Evolutionary conservation across 1,140 invertebrate genomes (phyloP).

Genomic region (Nasonia giraulti): DNA sequence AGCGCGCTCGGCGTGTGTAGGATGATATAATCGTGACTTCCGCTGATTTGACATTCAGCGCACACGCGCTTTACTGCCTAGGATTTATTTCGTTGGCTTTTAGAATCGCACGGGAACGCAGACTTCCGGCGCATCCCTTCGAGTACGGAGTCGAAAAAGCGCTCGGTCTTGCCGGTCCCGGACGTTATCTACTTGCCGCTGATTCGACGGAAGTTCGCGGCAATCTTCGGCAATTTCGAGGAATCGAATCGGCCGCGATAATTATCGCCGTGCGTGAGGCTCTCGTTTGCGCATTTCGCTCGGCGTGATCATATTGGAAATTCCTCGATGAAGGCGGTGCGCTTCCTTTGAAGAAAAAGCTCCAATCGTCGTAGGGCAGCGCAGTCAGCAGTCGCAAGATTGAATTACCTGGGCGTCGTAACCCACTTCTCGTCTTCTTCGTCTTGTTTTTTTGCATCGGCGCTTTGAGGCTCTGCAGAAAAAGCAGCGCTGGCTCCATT

Average conservation of each 20-base stretch:
- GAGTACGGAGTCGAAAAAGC: background rate
- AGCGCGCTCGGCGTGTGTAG: slow-evolving; percentile 8
- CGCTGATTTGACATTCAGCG: slow-evolving; percentile 45
- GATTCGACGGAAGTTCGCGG: background rate
- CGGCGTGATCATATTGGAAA: too few relatives aligned
- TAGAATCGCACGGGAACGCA: background rate
- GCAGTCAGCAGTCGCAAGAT: too few relatives aligned
- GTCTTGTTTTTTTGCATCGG: too few relatives aligned
- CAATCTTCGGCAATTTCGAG: background rate
- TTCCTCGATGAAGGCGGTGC: too few relatives aligned
- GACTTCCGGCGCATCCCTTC: background rate
- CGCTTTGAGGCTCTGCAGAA: background rate
- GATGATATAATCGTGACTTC: slow-evolving; percentile 53
- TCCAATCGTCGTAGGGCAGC: too few relatives aligned
- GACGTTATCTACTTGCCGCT: background rate
- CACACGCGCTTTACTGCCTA: too few relatives aligned
- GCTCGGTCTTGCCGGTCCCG: background rate
- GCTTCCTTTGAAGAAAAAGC: too few relatives aligned
- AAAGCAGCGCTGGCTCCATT: background rate
- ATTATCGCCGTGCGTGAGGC: background rate
- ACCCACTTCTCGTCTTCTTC: too few relatives aligned
- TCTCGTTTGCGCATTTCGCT: too few relatives aligned
- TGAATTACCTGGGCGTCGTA: too few relatives aligned
- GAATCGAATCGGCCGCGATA: background rate
- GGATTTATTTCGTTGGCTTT: background rate